These are phyloP conservation scores for Anguilla anguilla DNA, from an alignment of 2,797 vertebrate species.

Conservation along the genomic window DNA sequence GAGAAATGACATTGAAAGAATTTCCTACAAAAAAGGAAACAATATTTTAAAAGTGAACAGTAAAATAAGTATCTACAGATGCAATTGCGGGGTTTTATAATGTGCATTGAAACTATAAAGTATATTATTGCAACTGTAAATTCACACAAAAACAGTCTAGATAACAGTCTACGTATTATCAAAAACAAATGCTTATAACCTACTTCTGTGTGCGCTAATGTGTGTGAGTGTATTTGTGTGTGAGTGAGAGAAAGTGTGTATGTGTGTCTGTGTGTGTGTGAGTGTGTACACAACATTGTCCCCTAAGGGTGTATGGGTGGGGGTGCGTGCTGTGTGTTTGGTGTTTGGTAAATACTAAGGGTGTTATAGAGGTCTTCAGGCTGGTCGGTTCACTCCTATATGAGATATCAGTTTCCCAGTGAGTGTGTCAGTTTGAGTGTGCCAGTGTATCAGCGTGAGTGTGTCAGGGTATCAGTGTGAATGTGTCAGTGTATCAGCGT, in stretches of 20 bases:
- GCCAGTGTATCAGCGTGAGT: neutral
- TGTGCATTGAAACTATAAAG: neutral
- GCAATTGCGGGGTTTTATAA: neutral
- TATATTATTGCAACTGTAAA: neutral
- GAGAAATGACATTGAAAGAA: neutral
- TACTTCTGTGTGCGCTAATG: neutral
- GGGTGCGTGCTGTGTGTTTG: slow-evolving; percentile 60
- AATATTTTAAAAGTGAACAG: neutral
- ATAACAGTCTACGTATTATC: neutral
- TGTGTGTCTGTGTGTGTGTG: slow-evolving; percentile 28
- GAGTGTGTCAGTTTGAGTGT: neutral
- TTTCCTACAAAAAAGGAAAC: neutral
- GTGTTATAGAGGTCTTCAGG: slow-evolving; percentile 30
- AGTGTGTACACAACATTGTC: slow-evolving; percentile 69
- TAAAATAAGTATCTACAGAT: neutral
- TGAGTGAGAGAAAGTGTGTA: neutral
- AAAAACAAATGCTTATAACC: neutral
- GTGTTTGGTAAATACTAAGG: slow-evolving; percentile 71
- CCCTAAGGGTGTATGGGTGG: slow-evolving; percentile 48
- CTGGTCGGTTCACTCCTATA: neutral
- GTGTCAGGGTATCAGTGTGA: neutral
- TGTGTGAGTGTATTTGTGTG: neutral
- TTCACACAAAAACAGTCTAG: neutral
- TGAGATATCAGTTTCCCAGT: neutral
- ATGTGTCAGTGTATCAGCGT: neutral